phyloP scores from a whole-genome alignment of 2,113 vertebrate genomes.

The Ranitomeya variabilis region DNA sequence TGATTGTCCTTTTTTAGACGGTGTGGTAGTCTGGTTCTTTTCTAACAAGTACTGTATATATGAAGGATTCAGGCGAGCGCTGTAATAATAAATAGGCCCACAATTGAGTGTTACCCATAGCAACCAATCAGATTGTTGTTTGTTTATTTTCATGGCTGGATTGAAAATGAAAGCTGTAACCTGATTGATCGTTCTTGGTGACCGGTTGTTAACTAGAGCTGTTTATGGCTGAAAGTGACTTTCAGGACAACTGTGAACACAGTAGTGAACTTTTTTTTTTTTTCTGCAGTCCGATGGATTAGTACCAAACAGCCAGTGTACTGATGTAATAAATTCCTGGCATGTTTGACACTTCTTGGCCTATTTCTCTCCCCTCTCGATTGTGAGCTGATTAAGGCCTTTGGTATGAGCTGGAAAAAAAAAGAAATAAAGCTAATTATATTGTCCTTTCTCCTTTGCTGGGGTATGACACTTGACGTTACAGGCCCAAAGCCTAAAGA shows the following conservation, averaged over 20 bases:
- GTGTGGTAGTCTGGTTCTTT: too few species aligned
- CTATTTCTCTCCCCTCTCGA: not conserved
- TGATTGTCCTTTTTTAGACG: too few species aligned
- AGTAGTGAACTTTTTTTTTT: not conserved
- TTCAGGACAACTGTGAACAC: not conserved
- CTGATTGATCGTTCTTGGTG: not conserved
- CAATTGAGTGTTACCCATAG: not conserved
- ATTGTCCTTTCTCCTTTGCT: not conserved
- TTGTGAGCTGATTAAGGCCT: conserved; percentile 1
- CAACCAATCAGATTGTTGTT: not conserved
- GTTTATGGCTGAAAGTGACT: not conserved
- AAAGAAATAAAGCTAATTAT: too few species aligned
- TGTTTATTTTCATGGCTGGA: not conserved
- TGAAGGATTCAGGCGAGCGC: too few species aligned
- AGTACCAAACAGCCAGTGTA: not conserved
- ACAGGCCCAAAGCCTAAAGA: not conserved
- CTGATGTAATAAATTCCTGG: conserved; percentile 43
- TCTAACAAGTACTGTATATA: too few species aligned
- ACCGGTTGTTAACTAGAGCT: not conserved
- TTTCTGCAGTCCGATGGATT: conserved; percentile 1
- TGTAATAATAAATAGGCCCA: too few species aligned
- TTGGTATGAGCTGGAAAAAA: not conserved
- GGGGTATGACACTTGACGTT: not conserved
- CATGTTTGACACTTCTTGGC: conserved; percentile 12
- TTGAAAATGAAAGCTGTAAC: not conserved